phyloP scores from a whole-genome alignment of 2,888 invertebrate genomes.

The Chironomus tentans region DNA sequence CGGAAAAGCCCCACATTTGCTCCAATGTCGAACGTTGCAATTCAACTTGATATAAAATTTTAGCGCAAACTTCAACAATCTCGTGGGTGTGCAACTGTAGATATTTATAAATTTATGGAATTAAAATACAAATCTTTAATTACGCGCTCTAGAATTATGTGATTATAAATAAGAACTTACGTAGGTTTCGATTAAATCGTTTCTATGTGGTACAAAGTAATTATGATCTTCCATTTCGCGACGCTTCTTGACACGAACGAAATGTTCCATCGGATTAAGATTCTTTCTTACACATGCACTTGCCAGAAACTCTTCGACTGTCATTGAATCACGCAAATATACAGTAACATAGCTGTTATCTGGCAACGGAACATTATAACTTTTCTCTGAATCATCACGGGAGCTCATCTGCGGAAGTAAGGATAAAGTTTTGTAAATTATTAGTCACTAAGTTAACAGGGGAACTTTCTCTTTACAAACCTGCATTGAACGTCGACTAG shows the following conservation, averaged over 20 bases:
- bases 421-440: background rate
- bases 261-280: slow-evolving; percentile 90
- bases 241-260: slow-evolving; percentile 88
- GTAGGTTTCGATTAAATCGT: slow-evolving; percentile 90
- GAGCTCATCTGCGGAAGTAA: slow-evolving; percentile 58
- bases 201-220: slow-evolving; percentile 91
- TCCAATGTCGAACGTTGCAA: slow-evolving; percentile 80
- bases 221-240: slow-evolving; percentile 93
- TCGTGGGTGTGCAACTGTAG: slow-evolving; percentile 83
- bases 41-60: slow-evolving; percentile 94
- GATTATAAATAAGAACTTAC: slow-evolving; percentile 52
- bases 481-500: slow-evolving; percentile 79
- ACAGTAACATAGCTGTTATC: slow-evolving; percentile 76
- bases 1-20: slow-evolving; percentile 97
- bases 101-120: slow-evolving; percentile 24
- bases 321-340: slow-evolving; percentile 82
- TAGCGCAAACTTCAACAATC: slow-evolving; percentile 92
- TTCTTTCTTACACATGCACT: slow-evolving; percentile 86
- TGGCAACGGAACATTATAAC: slow-evolving; percentile 81
- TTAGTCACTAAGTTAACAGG: background rate
- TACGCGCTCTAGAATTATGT: slow-evolving; percentile 36
- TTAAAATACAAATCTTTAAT: background rate
- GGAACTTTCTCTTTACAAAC: slow-evolving; percentile 40
- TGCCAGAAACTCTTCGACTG: slow-evolving; percentile 90
- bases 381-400: slow-evolving; percentile 78